A percentile compares a stretch with the other conserved stretches of the same genome.
phyloP scores from a whole-genome alignment of 2,113 vertebrate species.

The Brevimyrus niger region DNA sequence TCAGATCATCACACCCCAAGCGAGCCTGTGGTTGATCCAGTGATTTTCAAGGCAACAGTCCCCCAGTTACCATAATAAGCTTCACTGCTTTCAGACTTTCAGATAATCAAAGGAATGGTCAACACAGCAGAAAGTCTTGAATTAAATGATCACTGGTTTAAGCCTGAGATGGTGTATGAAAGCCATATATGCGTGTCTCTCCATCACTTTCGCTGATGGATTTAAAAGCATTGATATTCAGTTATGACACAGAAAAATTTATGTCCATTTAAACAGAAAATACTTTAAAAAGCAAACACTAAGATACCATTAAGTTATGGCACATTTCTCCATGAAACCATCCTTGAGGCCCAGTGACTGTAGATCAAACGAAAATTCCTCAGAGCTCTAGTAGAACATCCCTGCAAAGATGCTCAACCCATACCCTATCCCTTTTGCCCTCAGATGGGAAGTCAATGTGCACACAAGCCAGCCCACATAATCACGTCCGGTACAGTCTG shows the following conservation, averaged over 20 bases:
- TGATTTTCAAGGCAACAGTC: conserved; percentile 21
- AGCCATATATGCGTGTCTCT: conserved; percentile 25
- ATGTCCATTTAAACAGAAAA: conserved; percentile 38
- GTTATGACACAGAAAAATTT: conserved; percentile 34
- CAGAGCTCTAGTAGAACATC: conserved; percentile 1
- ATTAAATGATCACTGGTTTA: conserved; percentile 15
- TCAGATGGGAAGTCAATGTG: background rate
- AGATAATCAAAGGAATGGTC: conserved; percentile 21
- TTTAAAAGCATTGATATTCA: conserved; percentile 31
- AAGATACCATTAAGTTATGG: conserved; percentile 40
- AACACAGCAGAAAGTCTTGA: conserved; percentile 31
- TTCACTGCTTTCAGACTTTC: background rate
- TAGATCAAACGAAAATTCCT: background rate
- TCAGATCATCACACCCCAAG: conserved; percentile 7
- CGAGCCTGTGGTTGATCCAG: background rate
- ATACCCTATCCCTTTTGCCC: background rate
- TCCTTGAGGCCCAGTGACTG: background rate
- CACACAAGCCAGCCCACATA: background rate
- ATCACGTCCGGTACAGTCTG: background rate
- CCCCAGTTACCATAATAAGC: background rate
- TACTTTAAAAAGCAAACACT: conserved; percentile 34
- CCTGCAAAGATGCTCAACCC: background rate
- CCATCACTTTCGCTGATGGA: conserved; percentile 32
- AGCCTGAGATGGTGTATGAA: conserved; percentile 18
- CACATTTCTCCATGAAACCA: conserved; percentile 18